Evolutionary conservation across 2,113 vertebrate genomes (phyloP), one percentile per base, ranked within the genome.

Genomic region (Solea senegalensis): DNA sequence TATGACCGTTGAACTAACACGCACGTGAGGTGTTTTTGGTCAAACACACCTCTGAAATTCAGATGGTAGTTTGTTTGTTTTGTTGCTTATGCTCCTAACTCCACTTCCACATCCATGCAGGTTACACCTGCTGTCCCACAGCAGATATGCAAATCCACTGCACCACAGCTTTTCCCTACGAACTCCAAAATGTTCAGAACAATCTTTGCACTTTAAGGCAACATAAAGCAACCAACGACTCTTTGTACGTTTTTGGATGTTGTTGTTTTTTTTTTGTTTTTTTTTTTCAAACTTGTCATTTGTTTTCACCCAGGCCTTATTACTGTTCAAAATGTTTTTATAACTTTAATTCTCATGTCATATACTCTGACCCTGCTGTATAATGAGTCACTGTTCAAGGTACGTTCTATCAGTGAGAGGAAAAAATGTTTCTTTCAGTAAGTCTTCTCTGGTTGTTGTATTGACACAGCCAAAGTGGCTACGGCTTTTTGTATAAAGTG

Each of bases 71-170:
- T 54, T 46, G 44, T 46, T 43, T 43, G 5, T 43, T 43, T 43
- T 1, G 41, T 43, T 44, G 4, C 43, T 44, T 8, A 3, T 34
- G 34, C 34, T 34, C 34, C 34, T 34, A 6, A 34, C 34, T 34
- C 34, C 34, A 34, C 34, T 34, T 34, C 34, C 34, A 34, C 34
- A 34, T 34, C 34, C 34, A 34, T 6, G 34, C 34, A 40, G 9
- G 43, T 63, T 67, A 26, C 80, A 82, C 74, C 74, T 78, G 55
- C 70, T 65, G 1, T 34, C 49, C 4, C 39, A 28, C 41, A 5
- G 8, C 34, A 34, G 34, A 34, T 7, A 52, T n/a, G 28, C 14
- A 49, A 41, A 2, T 10, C 11, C 40, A 13, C 51, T 44, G 65
- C 51, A 8, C 3, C 65, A 28, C 34, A 14, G 2, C 34, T 34